Percentiles rank a stretch among this genome's conserved stretches.
Evolutionary conservation across 2,113 vertebrate genomes (phyloP).

Genomic region (Planiliza haematocheilus): DNA sequence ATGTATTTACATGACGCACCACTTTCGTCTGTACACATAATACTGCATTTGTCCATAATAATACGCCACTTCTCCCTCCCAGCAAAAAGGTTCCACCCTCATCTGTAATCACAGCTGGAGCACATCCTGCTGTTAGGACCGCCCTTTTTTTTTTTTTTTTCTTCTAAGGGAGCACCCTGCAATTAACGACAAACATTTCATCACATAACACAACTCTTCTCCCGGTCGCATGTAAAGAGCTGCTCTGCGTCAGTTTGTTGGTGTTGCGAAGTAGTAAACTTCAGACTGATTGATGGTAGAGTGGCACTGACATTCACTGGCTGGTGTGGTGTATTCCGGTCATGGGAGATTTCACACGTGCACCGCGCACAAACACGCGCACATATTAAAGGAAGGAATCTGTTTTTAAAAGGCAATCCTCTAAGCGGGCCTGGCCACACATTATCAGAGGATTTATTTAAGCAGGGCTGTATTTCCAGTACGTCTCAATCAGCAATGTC

Average conservation of each 20-base stretch:
- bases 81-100: slow-evolving; percentile 34
- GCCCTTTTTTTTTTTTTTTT: neutral
- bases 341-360: slow-evolving; percentile 38
- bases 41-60: slow-evolving; percentile 29
- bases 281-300: slow-evolving; percentile 27
- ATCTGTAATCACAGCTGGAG: slow-evolving; percentile 53
- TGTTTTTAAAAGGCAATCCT: slow-evolving; percentile 29
- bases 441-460: neutral
- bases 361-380: neutral
- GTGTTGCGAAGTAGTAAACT: slow-evolving; percentile 27
- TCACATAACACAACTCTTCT: slow-evolving; percentile 25
- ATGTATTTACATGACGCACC: neutral
- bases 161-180: slow-evolving; percentile 32
- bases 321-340: slow-evolving; percentile 26
- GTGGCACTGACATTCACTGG: slow-evolving; percentile 24
- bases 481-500: neutral
- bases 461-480: slow-evolving; percentile 20
- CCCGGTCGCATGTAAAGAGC: slow-evolving; percentile 11
- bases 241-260: slow-evolving; percentile 10
- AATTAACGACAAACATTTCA: slow-evolving; percentile 59
- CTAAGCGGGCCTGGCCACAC: neutral
- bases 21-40: slow-evolving; percentile 18
- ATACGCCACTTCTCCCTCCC: slow-evolving; percentile 25
- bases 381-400: slow-evolving; percentile 6
- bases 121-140: slow-evolving; percentile 39